phyloP scores from a whole-genome alignment of 2,797 vertebrate species.

The Garrulus glandarius region DNA sequence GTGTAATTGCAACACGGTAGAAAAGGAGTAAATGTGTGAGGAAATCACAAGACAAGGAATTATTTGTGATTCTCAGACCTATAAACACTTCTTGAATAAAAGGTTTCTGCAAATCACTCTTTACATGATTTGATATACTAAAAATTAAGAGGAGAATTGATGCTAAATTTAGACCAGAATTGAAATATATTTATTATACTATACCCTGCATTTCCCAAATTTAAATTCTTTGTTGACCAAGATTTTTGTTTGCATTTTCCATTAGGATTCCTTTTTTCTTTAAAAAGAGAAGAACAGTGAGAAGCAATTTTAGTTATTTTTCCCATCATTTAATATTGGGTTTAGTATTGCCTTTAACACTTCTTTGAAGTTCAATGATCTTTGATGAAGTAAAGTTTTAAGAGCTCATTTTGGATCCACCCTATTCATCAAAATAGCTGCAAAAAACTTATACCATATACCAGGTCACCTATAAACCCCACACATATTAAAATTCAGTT shows the following conservation, averaged over 20 bases:
- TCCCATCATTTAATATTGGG: neutral
- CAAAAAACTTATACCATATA: neutral
- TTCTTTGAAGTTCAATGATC: neutral
- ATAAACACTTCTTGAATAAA: neutral
- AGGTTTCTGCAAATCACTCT: neutral
- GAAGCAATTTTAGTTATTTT: neutral
- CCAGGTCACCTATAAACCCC: neutral
- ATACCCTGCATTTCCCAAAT: neutral
- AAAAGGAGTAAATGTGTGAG: neutral
- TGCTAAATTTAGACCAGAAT: neutral
- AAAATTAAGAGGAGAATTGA: neutral
- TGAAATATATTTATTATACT: neutral
- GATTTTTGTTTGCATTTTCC: neutral
- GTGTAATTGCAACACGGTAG: neutral
- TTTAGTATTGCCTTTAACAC: neutral
- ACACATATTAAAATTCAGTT: neutral
- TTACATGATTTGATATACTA: neutral
- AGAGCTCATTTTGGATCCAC: neutral
- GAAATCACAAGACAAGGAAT: neutral
- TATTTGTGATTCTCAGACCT: neutral
- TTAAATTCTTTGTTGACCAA: neutral
- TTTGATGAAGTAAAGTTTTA: neutral
- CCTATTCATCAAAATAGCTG: neutral
- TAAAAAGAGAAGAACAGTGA: neutral
- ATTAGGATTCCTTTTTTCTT: neutral